A percentile compares a stretch with the other conserved stretches of the same genome.
Conservation (phyloP, 1,140 invertebrate genomes). For the Reticulitermes speratus region DNA sequence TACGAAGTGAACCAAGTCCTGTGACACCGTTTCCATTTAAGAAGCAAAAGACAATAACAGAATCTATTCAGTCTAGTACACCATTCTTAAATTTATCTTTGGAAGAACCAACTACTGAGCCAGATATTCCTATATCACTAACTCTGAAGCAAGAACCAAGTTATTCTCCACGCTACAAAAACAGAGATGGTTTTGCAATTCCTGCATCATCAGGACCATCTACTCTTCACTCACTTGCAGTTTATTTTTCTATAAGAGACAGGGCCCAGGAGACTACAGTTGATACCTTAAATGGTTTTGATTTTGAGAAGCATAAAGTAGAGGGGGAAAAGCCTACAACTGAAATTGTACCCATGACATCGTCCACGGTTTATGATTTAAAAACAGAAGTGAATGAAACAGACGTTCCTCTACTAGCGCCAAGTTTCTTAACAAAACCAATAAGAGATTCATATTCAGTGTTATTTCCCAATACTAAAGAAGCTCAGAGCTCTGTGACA, state of each 20-base stretch:
- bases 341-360: background rate
- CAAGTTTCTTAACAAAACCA: slow-evolving; percentile 17
- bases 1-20: background rate
- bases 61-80: background rate
- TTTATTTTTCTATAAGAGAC: slow-evolving; percentile 70
- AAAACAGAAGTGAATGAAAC: background rate
- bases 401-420: background rate
- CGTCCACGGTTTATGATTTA: background rate
- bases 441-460: slow-evolving; percentile 10
- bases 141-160: background rate
- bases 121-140: background rate
- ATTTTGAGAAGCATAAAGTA: background rate
- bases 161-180: background rate
- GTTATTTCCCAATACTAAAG: background rate
- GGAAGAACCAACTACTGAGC: background rate
- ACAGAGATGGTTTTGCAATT: slow-evolving; percentile 20
- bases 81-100: background rate
- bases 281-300: background rate
- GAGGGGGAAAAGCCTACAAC: background rate
- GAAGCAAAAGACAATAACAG: background rate
- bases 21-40: background rate
- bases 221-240: slow-evolving; percentile 70
- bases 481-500: background rate
- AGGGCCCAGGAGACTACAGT: background rate
- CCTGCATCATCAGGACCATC: slow-evolving; percentile 64